These are phyloP conservation scores for Prietella phreatophila DNA, from an alignment of 2,113 vertebrate species.

Conservation along the genomic window DNA sequence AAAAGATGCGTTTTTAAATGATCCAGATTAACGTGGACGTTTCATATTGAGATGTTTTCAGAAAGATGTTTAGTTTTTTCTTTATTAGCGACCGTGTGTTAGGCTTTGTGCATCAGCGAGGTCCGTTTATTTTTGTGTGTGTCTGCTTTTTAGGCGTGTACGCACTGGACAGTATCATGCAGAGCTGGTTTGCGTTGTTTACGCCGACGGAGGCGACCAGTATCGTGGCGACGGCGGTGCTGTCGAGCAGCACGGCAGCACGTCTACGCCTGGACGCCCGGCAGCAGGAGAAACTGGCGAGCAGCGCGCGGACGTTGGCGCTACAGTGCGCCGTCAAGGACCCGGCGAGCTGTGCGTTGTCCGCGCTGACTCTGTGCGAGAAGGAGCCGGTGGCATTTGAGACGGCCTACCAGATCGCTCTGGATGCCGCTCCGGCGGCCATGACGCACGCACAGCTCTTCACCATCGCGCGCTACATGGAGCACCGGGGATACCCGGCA, in stretches of 20 bases:
- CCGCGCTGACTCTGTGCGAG: constrained; percentile 93
- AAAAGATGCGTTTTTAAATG: no score
- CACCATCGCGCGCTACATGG: constrained; percentile 98
- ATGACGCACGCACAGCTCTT: constrained; percentile 98
- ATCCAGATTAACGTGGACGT: no score
- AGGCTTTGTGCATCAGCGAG: neutral
- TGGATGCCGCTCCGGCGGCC: constrained; percentile 89
- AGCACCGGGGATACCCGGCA: constrained; percentile 95
- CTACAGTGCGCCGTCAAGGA: constrained; percentile 98
- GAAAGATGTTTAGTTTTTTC: neutral
- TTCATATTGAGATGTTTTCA: no score
- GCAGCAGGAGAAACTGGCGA: constrained; percentile 93
- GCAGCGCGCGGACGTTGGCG: constrained; percentile 90
- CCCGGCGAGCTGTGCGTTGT: constrained; percentile 96
- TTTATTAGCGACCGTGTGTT: neutral
- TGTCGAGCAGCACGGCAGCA: constrained; percentile 95
- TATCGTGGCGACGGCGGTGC: constrained; percentile 93
- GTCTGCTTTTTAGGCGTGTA: constrained; percentile 78
- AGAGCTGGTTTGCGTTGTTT: constrained; percentile 98
- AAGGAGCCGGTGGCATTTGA: constrained; percentile 99
- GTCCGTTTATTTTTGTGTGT: neutral
- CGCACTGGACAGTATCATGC: constrained; percentile 93
- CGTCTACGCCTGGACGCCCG: constrained; percentile 94
- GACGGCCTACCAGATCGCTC: constrained; percentile 97
- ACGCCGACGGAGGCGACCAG: constrained; percentile 97